phyloP scores from a whole-genome alignment of 2,888 invertebrate species.

The Hirudinaria manillensis region DNA sequence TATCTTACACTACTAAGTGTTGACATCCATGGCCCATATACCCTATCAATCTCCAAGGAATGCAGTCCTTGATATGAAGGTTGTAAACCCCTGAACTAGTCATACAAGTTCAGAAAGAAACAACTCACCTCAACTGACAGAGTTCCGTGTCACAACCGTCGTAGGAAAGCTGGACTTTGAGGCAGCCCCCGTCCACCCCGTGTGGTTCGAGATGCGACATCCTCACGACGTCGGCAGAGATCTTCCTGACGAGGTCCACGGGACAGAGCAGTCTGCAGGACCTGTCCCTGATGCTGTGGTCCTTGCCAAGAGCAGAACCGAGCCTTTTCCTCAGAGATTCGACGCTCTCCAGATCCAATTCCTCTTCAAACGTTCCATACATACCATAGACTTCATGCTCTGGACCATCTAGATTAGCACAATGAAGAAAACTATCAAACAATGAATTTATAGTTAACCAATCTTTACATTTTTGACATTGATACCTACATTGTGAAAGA shows the following conservation, averaged over 20 bases:
- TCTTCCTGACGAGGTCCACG: constrained; percentile 25
- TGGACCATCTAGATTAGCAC: neutral
- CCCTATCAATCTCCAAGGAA: too few relatives aligned
- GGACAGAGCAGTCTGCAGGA: constrained; percentile 19
- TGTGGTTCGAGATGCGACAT: constrained; percentile 34
- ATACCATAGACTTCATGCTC: constrained; percentile 1
- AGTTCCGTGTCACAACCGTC: constrained; percentile 21
- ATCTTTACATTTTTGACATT: too few relatives aligned
- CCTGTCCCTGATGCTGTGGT: constrained; percentile 17
- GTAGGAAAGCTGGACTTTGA: constrained; percentile 22
- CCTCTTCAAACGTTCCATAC: constrained; percentile 17
- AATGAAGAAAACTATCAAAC: neutral
- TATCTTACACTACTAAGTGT: too few relatives aligned
- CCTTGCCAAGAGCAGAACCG: constrained; percentile 5
- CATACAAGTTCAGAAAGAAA: too few relatives aligned
- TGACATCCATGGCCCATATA: too few relatives aligned
- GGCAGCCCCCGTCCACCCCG: constrained; percentile 31
- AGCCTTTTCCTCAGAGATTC: constrained; percentile 21
- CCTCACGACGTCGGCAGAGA: constrained; percentile 33
- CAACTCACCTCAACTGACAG: constrained; percentile 9
- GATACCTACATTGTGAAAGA: too few relatives aligned
- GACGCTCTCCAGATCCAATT: constrained; percentile 27
- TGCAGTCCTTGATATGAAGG: neutral
- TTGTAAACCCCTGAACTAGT: neutral
- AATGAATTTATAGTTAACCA: neutral